Evolutionary conservation across 2,888 invertebrate species (phyloP).

Genomic region (Euzophera pinguis): DNA sequence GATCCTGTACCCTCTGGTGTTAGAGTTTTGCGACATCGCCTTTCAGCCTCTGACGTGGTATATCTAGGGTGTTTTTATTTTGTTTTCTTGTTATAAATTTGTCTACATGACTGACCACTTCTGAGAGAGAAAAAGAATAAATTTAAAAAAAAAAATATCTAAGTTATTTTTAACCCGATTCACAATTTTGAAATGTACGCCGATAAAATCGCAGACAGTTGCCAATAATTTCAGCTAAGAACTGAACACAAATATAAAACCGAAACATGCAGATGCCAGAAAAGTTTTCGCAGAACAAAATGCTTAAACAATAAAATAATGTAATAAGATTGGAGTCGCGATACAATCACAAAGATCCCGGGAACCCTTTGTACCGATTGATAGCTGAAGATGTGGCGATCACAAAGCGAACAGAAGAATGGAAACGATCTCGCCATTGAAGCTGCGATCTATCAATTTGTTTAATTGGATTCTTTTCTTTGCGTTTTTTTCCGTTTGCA

Average conservation of each 20-base stretch:
- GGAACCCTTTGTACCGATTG: slow-evolving; percentile 50
- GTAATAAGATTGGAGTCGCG: slow-evolving; percentile 28
- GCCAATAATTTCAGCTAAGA: not conserved
- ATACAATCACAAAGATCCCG: slow-evolving; percentile 49
- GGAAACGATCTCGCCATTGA: slow-evolving; percentile 28
- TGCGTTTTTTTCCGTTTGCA: slow-evolving; percentile 59
- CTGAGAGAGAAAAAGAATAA: too few relatives aligned
- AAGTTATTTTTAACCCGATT: too few relatives aligned
- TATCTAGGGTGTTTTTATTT: too few relatives aligned
- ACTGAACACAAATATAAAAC: not conserved
- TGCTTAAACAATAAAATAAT: slow-evolving; percentile 24
- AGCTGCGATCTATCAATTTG: slow-evolving; percentile 53
- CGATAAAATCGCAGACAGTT: not conserved
- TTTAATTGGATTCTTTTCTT: slow-evolving; percentile 63
- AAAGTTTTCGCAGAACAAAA: not conserved
- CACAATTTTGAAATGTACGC: too few relatives aligned
- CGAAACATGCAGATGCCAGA: not conserved
- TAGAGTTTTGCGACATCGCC: too few relatives aligned
- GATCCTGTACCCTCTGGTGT: too few relatives aligned
- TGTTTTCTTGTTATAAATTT: too few relatives aligned
- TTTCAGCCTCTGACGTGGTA: too few relatives aligned
- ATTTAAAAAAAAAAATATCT: too few relatives aligned
- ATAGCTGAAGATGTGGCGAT: slow-evolving; percentile 57
- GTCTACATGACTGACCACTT: too few relatives aligned
- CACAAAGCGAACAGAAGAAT: slow-evolving; percentile 57